Percentiles rank a stretch among this genome's conserved stretches.
These are phyloP conservation scores for Nesidiocoris tenuis DNA, from an alignment of 2,888 invertebrate species.

Conservation along the genomic window DNA sequence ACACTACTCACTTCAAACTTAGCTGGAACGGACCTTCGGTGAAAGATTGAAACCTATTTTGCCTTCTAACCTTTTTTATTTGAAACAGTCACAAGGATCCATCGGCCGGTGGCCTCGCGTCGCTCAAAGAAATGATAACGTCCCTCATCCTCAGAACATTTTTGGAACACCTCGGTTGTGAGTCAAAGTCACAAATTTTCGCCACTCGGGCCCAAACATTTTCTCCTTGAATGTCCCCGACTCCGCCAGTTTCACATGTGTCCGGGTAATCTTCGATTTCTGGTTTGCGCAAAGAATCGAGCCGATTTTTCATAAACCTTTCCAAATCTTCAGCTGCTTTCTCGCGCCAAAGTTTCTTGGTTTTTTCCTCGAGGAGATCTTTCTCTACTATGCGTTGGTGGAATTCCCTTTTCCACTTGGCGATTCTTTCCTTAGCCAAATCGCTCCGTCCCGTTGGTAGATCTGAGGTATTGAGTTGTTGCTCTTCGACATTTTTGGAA, in stretches of 20 bases:
- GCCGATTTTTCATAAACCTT: background rate
- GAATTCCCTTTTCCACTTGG: background rate
- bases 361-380: background rate
- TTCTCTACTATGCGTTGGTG: background rate
- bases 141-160: background rate
- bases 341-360: background rate
- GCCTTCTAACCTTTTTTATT: no score
- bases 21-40: no score
- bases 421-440: background rate
- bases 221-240: background rate
- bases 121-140: background rate
- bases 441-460: no score
- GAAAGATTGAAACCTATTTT: no score
- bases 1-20: no score
- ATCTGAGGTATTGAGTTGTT: no score
- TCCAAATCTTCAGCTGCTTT: background rate
- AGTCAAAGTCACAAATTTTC: background rate
- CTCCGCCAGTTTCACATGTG: background rate
- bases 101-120: no score
- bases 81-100: no score
- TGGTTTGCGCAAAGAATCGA: background rate
- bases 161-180: background rate
- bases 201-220: slow-evolving; percentile 4
- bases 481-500: no score
- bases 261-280: background rate